A percentile compares a stretch with the other conserved stretches of the same genome.
Evolutionary conservation across 2,888 invertebrate species (phyloP).

Genomic region (Hecatera dysodea): DNA sequence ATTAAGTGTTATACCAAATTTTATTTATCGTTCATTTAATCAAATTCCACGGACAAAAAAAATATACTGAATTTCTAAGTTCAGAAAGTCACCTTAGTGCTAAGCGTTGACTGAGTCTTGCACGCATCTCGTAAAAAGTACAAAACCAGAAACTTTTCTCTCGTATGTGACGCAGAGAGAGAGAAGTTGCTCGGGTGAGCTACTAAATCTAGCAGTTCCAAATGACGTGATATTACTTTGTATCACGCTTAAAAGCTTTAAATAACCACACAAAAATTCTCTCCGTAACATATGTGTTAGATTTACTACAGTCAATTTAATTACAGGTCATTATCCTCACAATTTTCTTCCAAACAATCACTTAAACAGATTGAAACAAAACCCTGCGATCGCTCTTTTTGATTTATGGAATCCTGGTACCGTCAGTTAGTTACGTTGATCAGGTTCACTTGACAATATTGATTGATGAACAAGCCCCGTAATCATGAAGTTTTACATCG

Average conservation of each 20-base stretch:
- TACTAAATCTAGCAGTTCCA: neutral
- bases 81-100: too few species aligned
- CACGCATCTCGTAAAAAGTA: too few species aligned
- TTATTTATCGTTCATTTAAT: too few species aligned
- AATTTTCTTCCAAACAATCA: conserved; percentile 21
- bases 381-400: conserved; percentile 40
- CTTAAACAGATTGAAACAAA: conserved; percentile 47
- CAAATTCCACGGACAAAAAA: too few species aligned
- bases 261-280: neutral
- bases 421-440: conserved; percentile 43
- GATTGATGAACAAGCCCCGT: conserved; percentile 49
- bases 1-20: too few species aligned
- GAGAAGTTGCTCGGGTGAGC: too few species aligned
- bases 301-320: neutral
- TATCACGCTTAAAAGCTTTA: neutral
- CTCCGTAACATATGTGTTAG: neutral
- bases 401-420: conserved; percentile 54
- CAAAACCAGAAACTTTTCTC: too few species aligned
- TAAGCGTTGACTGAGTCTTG: too few species aligned
- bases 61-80: too few species aligned
- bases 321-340: neutral
- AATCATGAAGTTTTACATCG: conserved; percentile 28
- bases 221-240: neutral
- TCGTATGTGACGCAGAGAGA: too few species aligned
- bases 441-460: conserved; percentile 58